Base-by-base conservation (phyloP, 2,797 vertebrate genomes). In the Hyperoplus immaculatus region DNA sequence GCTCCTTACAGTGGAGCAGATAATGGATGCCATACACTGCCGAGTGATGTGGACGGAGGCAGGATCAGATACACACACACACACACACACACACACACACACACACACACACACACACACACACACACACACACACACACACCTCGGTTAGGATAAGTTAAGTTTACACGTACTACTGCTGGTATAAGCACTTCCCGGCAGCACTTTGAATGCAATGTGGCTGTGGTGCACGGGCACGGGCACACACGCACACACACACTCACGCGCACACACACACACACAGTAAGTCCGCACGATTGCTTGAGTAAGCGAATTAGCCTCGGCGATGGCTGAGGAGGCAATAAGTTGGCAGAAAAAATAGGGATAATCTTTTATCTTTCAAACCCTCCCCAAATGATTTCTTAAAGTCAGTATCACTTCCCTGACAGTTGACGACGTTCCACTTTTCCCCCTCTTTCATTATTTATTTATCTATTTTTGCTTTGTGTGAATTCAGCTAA, bases 401-500 rank as follows among this genome's bases (percentile, higher is more conserved):
- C 94, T 94, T 94, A 94, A 95, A 94, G 94, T 94, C 93, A 91
- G 86, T 94, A 95, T 95, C 94, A 90, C 90, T 94, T 92, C 90
- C 81, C 93, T 94, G 94, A 93, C 94, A 95, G 93, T 93, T 94
- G 92, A 94, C 84, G 92, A 94, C 84, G 91, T 88, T 94, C 93
- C 94, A 94, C 93, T 95, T 94, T 94, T 92, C 65, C 81, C 65
- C 81, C 81, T 72, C 82, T 94, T 95, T 95, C 91, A 95, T 95
- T 95, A 96, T 95, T 95, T 95, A 95, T 95, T 95, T 95, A 94
- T 95, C 93, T 94, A 94, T 95, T 95, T 95, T 83, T 87, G 93
- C 93, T 95, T 96, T 95, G 95, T 95, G 95, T 95, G 94, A 95
- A 94, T 96, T 96, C 95, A 95, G 95, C 95, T 96, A 95, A 96